These are phyloP conservation scores for Platerodrilus igneus DNA, from an alignment of 2,888 invertebrate genomes.

Conservation along the genomic window DNA sequence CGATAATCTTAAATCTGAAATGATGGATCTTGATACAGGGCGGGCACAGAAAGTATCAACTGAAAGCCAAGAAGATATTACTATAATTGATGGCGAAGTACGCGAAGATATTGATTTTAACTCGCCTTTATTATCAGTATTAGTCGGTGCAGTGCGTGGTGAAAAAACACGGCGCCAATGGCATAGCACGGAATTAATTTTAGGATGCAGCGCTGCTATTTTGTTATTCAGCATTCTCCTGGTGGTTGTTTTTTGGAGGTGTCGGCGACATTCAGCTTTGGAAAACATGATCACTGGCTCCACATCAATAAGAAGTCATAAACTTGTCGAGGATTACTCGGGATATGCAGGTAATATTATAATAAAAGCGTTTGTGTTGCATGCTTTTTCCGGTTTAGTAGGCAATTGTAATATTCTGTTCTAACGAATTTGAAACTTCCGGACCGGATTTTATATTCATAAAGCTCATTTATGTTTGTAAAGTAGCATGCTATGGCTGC, in stretches of 20 bases:
- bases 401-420: no score
- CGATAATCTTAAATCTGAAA: slow-evolving; percentile 60
- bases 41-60: slow-evolving; percentile 61
- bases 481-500: slow-evolving; percentile 32
- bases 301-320: slow-evolving; percentile 57
- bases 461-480: slow-evolving; percentile 32
- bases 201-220: slow-evolving; percentile 58
- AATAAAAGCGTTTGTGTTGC: no score
- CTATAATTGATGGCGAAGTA: slow-evolving; percentile 47
- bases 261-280: slow-evolving; percentile 51
- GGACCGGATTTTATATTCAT: slow-evolving; percentile 32
- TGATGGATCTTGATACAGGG: slow-evolving; percentile 62
- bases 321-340: slow-evolving; percentile 57
- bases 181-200: slow-evolving; percentile 55
- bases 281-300: slow-evolving; percentile 58
- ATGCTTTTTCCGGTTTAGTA: no score
- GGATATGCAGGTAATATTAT: slow-evolving; percentile 40
- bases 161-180: slow-evolving; percentile 54
- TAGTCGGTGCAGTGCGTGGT: slow-evolving; percentile 60
- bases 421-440: slow-evolving; percentile 31
- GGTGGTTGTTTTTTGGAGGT: slow-evolving; percentile 55
- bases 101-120: slow-evolving; percentile 49
- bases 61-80: slow-evolving; percentile 59
- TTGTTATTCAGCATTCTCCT: slow-evolving; percentile 50
- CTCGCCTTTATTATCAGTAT: slow-evolving; percentile 55